Conservation (phyloP, 2,113 vertebrate genomes). For the Eclectus roratus region DNA sequence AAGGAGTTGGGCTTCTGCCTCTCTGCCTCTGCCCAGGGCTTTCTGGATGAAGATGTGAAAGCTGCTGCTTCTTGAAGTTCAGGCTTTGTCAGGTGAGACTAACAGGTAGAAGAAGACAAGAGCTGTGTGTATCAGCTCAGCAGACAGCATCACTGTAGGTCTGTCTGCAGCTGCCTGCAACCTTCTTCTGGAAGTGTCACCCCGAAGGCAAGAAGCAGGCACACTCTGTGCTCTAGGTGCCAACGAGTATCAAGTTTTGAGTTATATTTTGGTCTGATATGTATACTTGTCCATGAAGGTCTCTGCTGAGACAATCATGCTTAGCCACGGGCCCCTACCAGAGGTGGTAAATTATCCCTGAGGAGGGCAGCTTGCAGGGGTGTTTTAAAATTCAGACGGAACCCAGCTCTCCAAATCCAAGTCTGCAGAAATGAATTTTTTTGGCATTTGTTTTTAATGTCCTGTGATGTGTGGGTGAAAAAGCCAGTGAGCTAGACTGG, state of each 20-base stretch:
- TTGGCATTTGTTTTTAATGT: conserved; percentile 55
- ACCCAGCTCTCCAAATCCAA: not conserved
- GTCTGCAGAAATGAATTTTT: conserved; percentile 44
- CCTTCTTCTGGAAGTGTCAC: not conserved
- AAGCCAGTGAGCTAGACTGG: conserved; percentile 37
- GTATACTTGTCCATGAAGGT: not conserved
- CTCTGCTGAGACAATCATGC: not conserved
- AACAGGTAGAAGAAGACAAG: not conserved
- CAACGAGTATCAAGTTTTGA: not conserved
- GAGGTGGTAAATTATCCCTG: not conserved
- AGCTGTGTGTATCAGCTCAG: not conserved
- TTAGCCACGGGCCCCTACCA: not conserved
- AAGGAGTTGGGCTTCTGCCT: not conserved
- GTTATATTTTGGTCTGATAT: not conserved
- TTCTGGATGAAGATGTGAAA: not conserved
- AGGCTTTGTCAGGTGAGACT: not conserved
- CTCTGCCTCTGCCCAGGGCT: not conserved
- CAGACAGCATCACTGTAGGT: not conserved
- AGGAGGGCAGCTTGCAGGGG: not conserved
- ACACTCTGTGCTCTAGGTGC: not conserved
- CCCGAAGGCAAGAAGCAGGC: not conserved
- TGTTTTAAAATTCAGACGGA: conserved; percentile 30
- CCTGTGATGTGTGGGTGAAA: conserved; percentile 61
- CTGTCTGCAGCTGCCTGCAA: not conserved
- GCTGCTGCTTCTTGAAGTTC: not conserved